Conservation (phyloP, 2,888 invertebrate species). For the Melinaea menophilus region DNA sequence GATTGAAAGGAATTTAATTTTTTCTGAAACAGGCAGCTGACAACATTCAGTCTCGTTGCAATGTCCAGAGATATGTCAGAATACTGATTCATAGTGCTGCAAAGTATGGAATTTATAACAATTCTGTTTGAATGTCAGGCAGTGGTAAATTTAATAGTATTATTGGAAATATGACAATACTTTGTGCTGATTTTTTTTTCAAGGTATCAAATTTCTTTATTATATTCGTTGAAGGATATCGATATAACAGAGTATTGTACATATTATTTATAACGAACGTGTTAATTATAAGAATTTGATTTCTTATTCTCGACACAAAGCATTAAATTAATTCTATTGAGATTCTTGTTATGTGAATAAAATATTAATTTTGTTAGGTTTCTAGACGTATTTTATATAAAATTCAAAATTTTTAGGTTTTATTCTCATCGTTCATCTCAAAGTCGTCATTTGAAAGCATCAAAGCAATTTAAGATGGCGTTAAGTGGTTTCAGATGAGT, state of each 20-base stretch:
- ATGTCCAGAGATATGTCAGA: conserved; percentile 2
- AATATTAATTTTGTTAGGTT: not conserved
- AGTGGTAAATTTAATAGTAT: too few species aligned
- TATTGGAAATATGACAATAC: too few species aligned
- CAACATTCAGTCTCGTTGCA: conserved; percentile 4
- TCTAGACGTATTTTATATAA: not conserved
- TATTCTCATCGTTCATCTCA: not conserved
- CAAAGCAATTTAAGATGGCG: conserved; percentile 7
- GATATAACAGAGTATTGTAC: too few species aligned
- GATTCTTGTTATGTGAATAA: too few species aligned
- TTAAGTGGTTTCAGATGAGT: conserved; percentile 13
- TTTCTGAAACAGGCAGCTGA: conserved; percentile 8
- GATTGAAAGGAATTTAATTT: conserved; percentile 13
- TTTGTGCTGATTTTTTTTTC: too few species aligned
- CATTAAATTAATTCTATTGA: too few species aligned
- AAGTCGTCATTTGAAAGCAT: conserved; percentile 12
- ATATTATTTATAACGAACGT: too few species aligned
- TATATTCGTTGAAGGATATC: too few species aligned
- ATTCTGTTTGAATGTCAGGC: too few species aligned
- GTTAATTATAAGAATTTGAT: too few species aligned
- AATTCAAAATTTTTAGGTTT: not conserved
- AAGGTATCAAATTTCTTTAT: too few species aligned
- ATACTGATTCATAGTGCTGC: not conserved
- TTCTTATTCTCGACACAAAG: too few species aligned
- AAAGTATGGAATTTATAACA: not conserved